Evolutionary conservation across 2,888 invertebrate species (phyloP), one percentile per base, ranked within the genome.

Genomic region (Cacoxenus indagator): DNA sequence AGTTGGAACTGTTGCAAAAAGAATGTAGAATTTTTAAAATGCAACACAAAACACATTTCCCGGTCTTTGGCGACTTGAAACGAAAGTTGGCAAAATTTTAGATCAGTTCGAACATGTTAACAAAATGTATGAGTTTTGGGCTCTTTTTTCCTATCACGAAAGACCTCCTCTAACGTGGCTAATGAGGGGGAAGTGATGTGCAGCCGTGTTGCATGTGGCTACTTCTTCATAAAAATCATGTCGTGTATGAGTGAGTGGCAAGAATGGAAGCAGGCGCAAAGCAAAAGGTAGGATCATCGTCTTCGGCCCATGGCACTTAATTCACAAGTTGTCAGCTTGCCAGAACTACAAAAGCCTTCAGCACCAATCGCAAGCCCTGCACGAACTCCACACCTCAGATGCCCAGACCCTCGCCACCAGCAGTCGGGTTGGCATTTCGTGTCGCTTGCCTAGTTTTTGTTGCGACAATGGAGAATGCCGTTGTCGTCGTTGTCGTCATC

Each of bases 1-100:
- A 69, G 73, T 5, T 9, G 19, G 9, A n/a, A 51, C 17, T 19
- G 11, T 22, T 51, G 51, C 17, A 62, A 62, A 71, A 75, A 76
- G 81, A 80, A 80, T 80, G 80, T 74, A 74, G 73, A 76, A 82
- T 80, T 81, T 80, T 78, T 69, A 61, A 67, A 76, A 76, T 76
- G 67, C 48, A 74, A 70, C 43, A 62, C 61, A 62, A 24, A 62
- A 62, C 61, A 59, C 61, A 62, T 62, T 62, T 55, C 17, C 4
- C 8, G 22, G 17, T 22, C 22, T 51, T 51, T 17, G 17, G 51
- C 14, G 51, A 22, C 8, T 22, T 22, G 9, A 51, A 48, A 19
- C 51, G 51, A 51, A 51, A 9, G 51, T 9, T 19, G 17, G 51
- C 17, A 51, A 51, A 51, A 17, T 51, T n/a, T 43, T 62, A 62